A percentile compares a stretch with the other conserved stretches of the same genome.
Evolutionary conservation across 2,797 vertebrate genomes (phyloP).

Genomic region (Enteromius unitaeniatus): DNA sequence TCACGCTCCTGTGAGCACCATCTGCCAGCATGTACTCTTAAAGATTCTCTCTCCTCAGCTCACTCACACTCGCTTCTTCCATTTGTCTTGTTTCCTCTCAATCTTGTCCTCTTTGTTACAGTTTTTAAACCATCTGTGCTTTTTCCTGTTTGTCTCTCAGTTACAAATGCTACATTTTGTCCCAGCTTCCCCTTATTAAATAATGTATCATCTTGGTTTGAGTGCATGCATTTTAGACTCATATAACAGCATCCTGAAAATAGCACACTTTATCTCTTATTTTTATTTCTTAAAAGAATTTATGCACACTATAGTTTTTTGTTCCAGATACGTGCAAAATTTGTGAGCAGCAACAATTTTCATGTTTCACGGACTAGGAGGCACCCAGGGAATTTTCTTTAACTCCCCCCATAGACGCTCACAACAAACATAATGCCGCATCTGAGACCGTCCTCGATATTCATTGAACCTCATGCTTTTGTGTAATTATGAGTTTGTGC

Average conservation of each 20-base stretch:
- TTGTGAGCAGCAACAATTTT: conserved; percentile 21
- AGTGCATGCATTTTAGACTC: conserved; percentile 33
- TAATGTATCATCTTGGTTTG: conserved; percentile 32
- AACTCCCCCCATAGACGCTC: conserved; percentile 31
- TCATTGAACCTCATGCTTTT: conserved; percentile 48
- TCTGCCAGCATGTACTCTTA: conserved; percentile 78
- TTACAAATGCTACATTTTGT: conserved; percentile 54
- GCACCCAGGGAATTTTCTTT: conserved; percentile 34
- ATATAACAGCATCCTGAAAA: conserved; percentile 25
- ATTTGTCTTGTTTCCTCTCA: conserved; percentile 65
- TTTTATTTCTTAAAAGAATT: conserved; percentile 18
- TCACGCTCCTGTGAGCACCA: conserved; percentile 80
- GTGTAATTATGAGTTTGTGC: conserved; percentile 46
- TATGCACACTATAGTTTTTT: neutral
- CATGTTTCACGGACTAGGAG: conserved; percentile 35
- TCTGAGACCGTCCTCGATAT: conserved; percentile 42
- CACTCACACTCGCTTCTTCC: conserved; percentile 59
- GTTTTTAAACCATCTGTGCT: conserved; percentile 46
- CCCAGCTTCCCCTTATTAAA: conserved; percentile 37
- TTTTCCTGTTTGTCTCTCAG: conserved; percentile 53
- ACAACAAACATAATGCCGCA: conserved; percentile 34
- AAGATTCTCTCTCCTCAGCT: conserved; percentile 70
- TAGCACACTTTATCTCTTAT: conserved; percentile 11
- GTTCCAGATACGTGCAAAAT: conserved; percentile 9
- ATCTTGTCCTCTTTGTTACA: conserved; percentile 52